Conservation (phyloP, 30 jellyfish, hydroid and myxozoan species). For the Turritopsis rubra region DNA sequence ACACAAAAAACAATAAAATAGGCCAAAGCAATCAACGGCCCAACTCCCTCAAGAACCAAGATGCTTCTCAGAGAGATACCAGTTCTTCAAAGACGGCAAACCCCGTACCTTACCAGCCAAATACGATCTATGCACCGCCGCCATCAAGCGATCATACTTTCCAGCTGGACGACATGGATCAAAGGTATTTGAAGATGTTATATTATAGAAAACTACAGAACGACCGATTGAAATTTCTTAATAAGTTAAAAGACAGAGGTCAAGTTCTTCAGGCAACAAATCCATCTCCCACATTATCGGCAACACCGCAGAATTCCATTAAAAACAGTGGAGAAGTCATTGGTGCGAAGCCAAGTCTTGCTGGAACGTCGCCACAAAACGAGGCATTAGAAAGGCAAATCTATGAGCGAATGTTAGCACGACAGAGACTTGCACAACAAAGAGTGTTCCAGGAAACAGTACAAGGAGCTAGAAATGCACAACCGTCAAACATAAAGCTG, state of each 20-base stretch:
- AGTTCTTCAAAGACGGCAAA: background rate
- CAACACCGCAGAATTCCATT: background rate
- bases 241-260: background rate
- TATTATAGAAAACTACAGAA: background rate
- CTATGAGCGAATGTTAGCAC: background rate
- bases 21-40: background rate
- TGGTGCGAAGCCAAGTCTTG: background rate
- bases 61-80: background rate
- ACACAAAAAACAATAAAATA: background rate
- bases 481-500: background rate
- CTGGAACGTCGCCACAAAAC: background rate
- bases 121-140: background rate
- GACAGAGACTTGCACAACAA: background rate
- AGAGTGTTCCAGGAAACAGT: background rate
- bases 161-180: background rate
- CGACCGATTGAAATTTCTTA: background rate
- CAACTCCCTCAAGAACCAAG: background rate
- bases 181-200: background rate
- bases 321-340: background rate
- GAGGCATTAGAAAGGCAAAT: slow-evolving; percentile 1
- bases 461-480: background rate
- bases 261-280: background rate
- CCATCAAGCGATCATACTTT: background rate
- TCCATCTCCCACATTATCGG: background rate
- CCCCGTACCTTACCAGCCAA: background rate